These are phyloP conservation scores for Nemapogon koenigi DNA, from an alignment of 2,888 invertebrate species.

Conservation along the genomic window DNA sequence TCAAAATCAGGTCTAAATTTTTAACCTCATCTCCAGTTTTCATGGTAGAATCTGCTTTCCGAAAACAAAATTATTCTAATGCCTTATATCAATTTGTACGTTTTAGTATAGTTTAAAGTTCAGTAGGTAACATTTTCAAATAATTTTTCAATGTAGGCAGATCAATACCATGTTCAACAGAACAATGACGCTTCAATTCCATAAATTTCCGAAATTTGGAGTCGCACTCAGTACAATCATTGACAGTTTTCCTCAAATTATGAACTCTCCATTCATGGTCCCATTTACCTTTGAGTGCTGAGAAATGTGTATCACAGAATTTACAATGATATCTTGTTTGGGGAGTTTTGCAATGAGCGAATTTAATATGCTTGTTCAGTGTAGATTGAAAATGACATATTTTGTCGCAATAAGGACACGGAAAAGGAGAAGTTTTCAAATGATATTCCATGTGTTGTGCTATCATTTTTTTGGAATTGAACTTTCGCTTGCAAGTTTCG, in stretches of 20 bases:
- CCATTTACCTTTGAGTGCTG: conserved; percentile 48
- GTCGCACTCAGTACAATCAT: conserved; percentile 43
- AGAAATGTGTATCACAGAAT: conserved; percentile 36
- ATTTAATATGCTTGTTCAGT: conserved; percentile 47
- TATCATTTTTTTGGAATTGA: conserved; percentile 55
- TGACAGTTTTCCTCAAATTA: conserved; percentile 44
- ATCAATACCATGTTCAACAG: conserved; percentile 26
- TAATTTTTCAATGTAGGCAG: conserved; percentile 27
- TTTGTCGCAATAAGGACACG: conserved; percentile 36
- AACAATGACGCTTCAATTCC: conserved; percentile 42
- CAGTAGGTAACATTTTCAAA: conserved; percentile 24
- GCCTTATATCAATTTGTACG: too few species aligned
- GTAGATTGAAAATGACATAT: conserved; percentile 47
- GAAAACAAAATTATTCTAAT: too few species aligned
- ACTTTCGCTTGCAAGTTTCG: conserved; percentile 50
- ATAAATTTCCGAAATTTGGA: conserved; percentile 48
- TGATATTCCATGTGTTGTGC: conserved; percentile 52
- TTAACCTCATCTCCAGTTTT: too few species aligned
- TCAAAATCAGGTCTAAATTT: too few species aligned
- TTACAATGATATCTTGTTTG: conserved; percentile 32
- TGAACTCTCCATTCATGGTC: conserved; percentile 54
- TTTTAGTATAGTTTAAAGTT: too few species aligned
- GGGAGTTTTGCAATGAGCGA: conserved; percentile 30
- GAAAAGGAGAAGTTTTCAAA: conserved; percentile 32
- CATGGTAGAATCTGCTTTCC: too few species aligned